phyloP scores from a whole-genome alignment of 2,113 vertebrate species.

The Nyctibius bracteatus region DNA sequence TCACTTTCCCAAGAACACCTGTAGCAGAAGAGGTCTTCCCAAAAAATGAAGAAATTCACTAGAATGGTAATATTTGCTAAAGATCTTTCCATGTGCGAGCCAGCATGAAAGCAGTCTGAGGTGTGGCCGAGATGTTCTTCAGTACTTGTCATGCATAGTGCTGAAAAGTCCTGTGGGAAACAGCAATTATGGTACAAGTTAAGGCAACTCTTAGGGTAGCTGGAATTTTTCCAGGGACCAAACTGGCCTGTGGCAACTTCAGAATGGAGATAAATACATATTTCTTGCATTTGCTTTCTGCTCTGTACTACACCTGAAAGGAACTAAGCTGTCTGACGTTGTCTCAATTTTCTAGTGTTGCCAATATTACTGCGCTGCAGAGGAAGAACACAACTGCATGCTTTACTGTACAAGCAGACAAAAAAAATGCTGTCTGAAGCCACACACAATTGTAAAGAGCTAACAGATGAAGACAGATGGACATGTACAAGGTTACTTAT shows the following conservation, averaged over 20 bases:
- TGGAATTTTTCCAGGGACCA: conserved; percentile 9
- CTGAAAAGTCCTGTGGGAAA: neutral
- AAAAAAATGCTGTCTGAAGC: neutral
- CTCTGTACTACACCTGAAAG: neutral
- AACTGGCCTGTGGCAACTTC: neutral
- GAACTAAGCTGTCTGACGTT: neutral
- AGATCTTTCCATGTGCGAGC: fast-evolving
- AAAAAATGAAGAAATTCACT: neutral
- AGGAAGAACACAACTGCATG: neutral
- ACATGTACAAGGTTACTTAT: neutral
- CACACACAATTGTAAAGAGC: neutral
- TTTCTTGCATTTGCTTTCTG: neutral
- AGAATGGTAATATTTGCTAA: neutral
- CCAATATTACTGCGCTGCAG: neutral
- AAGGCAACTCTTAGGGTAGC: neutral
- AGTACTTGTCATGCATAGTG: neutral
- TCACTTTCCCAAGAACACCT: neutral
- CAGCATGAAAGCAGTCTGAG: neutral
- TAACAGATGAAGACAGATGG: neutral
- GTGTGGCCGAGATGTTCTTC: neutral
- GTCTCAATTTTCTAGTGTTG: neutral
- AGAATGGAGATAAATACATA: neutral
- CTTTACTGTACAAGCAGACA: neutral
- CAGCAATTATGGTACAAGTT: neutral
- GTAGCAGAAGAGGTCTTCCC: neutral